Base-by-base conservation (phyloP, 2,113 vertebrate genomes). In the Gambusia affinis region DNA sequence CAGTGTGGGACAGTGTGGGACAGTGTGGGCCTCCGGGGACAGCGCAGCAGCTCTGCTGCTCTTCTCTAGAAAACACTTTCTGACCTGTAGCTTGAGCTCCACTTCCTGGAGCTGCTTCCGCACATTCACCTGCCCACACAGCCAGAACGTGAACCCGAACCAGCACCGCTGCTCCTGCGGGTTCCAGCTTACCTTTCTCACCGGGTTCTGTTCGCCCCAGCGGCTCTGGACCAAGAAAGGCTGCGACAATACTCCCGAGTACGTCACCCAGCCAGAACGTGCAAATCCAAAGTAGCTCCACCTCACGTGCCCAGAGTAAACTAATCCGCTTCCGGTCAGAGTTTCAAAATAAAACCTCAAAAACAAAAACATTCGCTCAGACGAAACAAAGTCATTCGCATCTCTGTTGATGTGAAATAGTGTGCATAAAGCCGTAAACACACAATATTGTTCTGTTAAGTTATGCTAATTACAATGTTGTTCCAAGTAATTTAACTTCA, bases 261-360 rank as follows among this genome's bases (percentile, higher is more conserved):
- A 70, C 64, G 80, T 80, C 80, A 61, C 68, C 0, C 78, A 70
- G 69, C 77, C 51, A 6, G 8, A 70, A 60, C 17, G 3, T 0
- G 8, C 54, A 62, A 54, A 54, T 72, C 37, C 51, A 30, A 10
- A 15, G 4, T 0, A 22, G 0, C 24, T 22, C 8, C n/a, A 61
- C 35, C 44, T 19, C 30, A 35, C 22, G 39, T 19, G 0, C 17
- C 22, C 27, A 0, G 0, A 4, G 17, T 12, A 3, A 30, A 66
- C 8, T 8, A 4, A 60, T 10, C 74, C 28, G 8, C 2, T 81
- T 90, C 90, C 87, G 84, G 60, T 27, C 4, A 0, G 2, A 3
- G 1, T 73, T 89, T 89, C 84, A 89, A 64, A 88, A 63, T 85
- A 86, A 87, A 70, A 64, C 11, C 0, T 12, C 8, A 17, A 24